Conservation (phyloP, 2,113 vertebrate genomes). For the Spea multiplicata region DNA sequence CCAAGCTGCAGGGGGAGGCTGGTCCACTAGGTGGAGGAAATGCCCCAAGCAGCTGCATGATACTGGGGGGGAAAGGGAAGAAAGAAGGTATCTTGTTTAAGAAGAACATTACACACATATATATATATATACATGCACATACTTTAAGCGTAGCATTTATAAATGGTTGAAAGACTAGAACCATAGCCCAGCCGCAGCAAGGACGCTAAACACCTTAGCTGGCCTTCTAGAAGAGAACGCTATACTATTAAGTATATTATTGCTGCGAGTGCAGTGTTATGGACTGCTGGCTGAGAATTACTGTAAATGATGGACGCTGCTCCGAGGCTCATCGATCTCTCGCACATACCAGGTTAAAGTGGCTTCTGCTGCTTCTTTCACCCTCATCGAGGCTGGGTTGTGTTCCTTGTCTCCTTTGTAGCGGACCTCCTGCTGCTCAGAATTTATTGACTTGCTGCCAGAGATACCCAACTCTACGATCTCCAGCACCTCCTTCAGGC, state of each 20-base stretch:
- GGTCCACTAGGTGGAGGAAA: constrained; percentile 93
- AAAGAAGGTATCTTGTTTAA: neutral
- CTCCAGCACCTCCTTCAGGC: constrained; percentile 90
- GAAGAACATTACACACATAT: neutral
- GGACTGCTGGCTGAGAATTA: too few species aligned
- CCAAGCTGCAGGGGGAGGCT: constrained; percentile 91
- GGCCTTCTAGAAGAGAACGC: too few species aligned
- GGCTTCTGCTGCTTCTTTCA: constrained; percentile 94
- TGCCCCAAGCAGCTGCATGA: constrained; percentile 93
- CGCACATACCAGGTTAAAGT: constrained; percentile 84
- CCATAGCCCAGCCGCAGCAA: too few species aligned
- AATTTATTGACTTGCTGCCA: constrained; percentile 87
- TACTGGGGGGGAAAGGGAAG: constrained; percentile 67
- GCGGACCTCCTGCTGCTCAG: constrained; percentile 83
- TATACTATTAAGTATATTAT: too few species aligned
- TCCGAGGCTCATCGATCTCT: neutral
- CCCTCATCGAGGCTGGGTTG: constrained; percentile 93
- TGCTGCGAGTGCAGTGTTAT: too few species aligned
- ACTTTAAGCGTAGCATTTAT: too few species aligned
- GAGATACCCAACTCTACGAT: constrained; percentile 95
- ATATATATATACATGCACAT: neutral
- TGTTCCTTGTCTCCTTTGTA: constrained; percentile 94
- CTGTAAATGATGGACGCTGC: too few species aligned
- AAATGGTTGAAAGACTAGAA: too few species aligned
- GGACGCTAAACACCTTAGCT: too few species aligned